phyloP scores from a whole-genome alignment of 2,113 vertebrate species.

The Heterocephalus glaber region DNA sequence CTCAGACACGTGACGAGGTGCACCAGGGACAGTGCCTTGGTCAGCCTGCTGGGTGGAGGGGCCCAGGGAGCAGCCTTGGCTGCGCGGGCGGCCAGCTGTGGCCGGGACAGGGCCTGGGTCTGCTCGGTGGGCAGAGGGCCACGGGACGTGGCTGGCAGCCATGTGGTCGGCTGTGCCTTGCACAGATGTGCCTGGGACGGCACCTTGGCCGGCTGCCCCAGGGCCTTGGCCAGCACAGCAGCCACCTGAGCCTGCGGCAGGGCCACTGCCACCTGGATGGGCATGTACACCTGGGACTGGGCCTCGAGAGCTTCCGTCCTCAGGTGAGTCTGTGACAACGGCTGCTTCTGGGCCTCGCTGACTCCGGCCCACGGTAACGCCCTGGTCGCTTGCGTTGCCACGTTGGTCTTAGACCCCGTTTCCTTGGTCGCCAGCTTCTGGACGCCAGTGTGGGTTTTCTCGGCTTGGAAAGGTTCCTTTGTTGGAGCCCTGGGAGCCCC shows the following conservation, averaged over 20 bases:
- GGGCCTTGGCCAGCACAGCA: background rate
- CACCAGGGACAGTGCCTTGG: background rate
- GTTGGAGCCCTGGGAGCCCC: background rate
- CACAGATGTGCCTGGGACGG: rapidly evolving
- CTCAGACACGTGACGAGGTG: background rate
- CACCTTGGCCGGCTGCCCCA: background rate
- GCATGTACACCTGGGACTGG: background rate
- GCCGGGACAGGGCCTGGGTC: background rate
- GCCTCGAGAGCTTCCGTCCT: background rate
- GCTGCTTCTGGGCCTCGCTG: rapidly evolving
- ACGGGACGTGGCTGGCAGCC: background rate
- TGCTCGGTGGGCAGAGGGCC: rapidly evolving
- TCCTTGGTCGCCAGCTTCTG: background rate
- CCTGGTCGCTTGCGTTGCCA: rapidly evolving
- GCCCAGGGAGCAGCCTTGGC: background rate
- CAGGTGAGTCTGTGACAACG: rapidly evolving
- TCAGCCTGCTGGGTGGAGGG: background rate
- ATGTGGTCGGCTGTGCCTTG: background rate
- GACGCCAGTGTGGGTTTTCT: background rate
- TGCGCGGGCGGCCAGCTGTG: background rate
- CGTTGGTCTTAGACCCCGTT: rapidly evolving
- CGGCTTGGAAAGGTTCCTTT: background rate
- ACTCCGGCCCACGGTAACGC: background rate
- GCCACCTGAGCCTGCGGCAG: background rate
- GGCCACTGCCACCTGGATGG: rapidly evolving